Base-by-base conservation (phyloP, 2,797 vertebrate species). In the Choloepus didactylus region DNA sequence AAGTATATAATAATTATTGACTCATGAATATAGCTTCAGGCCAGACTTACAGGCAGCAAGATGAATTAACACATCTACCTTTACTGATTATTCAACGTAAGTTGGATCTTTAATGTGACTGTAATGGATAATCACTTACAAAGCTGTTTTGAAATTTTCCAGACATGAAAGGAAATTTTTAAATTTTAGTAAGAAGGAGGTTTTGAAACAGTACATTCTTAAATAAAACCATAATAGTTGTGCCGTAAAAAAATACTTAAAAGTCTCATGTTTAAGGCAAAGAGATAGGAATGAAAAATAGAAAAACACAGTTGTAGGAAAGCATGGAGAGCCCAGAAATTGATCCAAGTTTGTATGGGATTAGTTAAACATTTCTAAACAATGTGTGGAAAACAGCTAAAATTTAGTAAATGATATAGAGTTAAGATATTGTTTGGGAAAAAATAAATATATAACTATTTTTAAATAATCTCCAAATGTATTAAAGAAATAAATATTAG, bases 161-260 rank as follows among this genome's bases (percentile, higher is more conserved):
- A 95, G 93, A 87, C 54, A 80, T 86, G 92, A 83, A 73, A 59
- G 77, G 29, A 96, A 95, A 49, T 62, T 97, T 96, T 95, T 86
- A 70, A 94, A 86, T 97, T 97, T 97, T 95, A 96, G 79, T 96
- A 97, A 97, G 95, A 97, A 82, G 69, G 66, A 80, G 18, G 89
- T 92, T 97, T 93, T 98, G 97, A 96, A 95, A 93, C 64, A 90
- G 69, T 84, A 93, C 67, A 75, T 67, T 86, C 66, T 83, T 84
- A 86, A 96, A 94, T 92, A 97, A 97, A 97, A 97, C n/a, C 96
- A 95, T 79, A 96, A 81, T 96, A 97, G 82, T 87, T 91, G 75
- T 86, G 94, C 89, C 19, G 82, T 77, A 97, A 79, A 49, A 49
- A 49, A 6, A 49, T 49, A 49, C 46, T 49, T 49, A 35, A 49